Base-by-base conservation (phyloP, 1,140 invertebrate genomes). In the Asbolus verrucosus region DNA sequence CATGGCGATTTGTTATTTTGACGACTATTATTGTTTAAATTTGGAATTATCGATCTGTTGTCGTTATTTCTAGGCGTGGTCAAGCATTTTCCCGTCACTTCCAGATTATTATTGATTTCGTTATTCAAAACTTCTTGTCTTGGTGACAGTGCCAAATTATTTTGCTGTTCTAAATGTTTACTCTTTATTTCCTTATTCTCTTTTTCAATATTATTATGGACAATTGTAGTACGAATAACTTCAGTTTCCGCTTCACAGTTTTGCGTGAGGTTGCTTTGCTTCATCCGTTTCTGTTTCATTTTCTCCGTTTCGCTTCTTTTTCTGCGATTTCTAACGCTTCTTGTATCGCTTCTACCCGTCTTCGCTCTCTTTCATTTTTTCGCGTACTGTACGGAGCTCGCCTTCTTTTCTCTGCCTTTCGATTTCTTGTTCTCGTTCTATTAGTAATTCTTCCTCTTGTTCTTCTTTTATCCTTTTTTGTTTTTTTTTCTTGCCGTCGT, bases 401-500 rank as follows among this genome's bases (percentile, higher is more conserved):
- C 85, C 82, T 75, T 87, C 84, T n/a, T 87, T 67, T 46, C 85
- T 83, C 76, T 86, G 77, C 54, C 83, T 84, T 76, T 91, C 90
- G 71, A 86, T 83, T 76, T 91, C 87, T 71, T 86, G 85, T 75
- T 91, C 87, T 68, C 84, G 84, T 73, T 85, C 83, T 38, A 91
- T 87, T 70, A 90, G 82, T 54, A 89, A 81, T 73, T 91, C 90
- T 79, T 91, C 90, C 71, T 87, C 82, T 61, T 81, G 83, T 79
- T 92, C 90, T 76, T 92, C 90, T 73, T 80, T 81, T 50, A 87
- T 73, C 60, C 84, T 81, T 59, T 79, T 83, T 75, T 89, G 86
- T 36, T 83, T 85, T 77, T 92, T 33, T 90, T 76, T 90, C 88
- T 76, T 85, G 86, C 6, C 86, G 83, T 30, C 83, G 82, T 73